Conservation (phyloP, 2,888 invertebrate genomes). For the Sericinus montela region DNA sequence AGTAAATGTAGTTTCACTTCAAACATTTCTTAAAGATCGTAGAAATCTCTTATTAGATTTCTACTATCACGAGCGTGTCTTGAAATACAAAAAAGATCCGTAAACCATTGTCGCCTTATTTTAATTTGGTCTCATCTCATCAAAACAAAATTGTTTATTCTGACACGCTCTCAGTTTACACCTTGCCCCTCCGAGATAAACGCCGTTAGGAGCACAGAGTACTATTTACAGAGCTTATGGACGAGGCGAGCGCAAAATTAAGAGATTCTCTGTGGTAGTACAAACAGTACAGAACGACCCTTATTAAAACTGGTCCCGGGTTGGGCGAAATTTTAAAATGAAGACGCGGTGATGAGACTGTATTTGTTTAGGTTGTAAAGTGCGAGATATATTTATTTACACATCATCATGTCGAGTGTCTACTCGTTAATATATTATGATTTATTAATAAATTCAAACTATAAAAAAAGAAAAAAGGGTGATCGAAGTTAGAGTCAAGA, state of each 20-base stretch:
- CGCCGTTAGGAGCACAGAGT: constrained; percentile 35
- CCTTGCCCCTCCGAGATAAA: constrained; percentile 23
- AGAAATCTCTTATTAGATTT: too few relatives aligned
- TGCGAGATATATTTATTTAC: constrained; percentile 22
- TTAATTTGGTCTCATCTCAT: constrained; percentile 8
- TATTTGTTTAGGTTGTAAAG: constrained; percentile 44
- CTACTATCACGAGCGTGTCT: too few relatives aligned
- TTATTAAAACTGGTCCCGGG: constrained; percentile 47
- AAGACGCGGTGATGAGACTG: constrained; percentile 44
- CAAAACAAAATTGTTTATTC: constrained; percentile 5
- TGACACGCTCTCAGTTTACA: constrained; percentile 24
- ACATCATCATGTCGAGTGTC: constrained; percentile 1
- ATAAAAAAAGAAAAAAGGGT: too few relatives aligned
- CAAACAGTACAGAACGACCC: constrained; percentile 61
- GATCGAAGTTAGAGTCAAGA: too few relatives aligned
- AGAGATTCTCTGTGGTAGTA: constrained; percentile 57
- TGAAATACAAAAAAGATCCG: constrained; percentile 10
- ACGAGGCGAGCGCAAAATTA: constrained; percentile 59
- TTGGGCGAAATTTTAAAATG: constrained; percentile 53
- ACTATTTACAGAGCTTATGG: constrained; percentile 53
- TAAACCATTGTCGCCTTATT: constrained; percentile 5
- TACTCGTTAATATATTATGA: too few relatives aligned
- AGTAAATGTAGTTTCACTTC: neutral
- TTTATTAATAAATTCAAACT: too few relatives aligned
- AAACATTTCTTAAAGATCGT: too few relatives aligned